These are phyloP conservation scores for Ectropis grisescens DNA, from an alignment of 1,140 invertebrate genomes.

Conservation along the genomic window DNA sequence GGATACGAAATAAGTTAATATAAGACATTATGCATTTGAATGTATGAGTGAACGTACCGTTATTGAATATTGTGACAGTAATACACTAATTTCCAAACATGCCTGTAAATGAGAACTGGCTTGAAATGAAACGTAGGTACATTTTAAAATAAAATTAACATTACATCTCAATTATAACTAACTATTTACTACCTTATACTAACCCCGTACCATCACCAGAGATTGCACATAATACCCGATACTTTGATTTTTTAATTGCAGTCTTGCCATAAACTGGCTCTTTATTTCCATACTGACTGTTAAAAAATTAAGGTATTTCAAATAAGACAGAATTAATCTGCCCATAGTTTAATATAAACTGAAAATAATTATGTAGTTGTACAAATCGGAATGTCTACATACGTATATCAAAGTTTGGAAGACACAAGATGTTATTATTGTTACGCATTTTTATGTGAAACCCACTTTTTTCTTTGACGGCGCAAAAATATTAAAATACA, in stretches of 20 bases:
- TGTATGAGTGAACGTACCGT: too few species aligned
- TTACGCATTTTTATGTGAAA: too few species aligned
- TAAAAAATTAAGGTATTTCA: conserved; percentile 64
- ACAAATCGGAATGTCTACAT: conserved; percentile 32
- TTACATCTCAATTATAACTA: conserved; percentile 31
- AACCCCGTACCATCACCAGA: conserved; percentile 70
- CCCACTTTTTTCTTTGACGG: too few species aligned
- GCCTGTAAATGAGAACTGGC: conserved; percentile 23
- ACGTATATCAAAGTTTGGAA: conserved; percentile 56
- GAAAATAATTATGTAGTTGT: conserved; percentile 16
- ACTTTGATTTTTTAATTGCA: conserved; percentile 72
- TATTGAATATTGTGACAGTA: too few species aligned
- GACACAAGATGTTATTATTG: too few species aligned
- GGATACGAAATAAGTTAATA: too few species aligned
- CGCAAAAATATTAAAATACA: too few species aligned
- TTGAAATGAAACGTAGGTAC: conserved; percentile 61
- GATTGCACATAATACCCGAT: conserved; percentile 74
- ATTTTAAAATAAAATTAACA: conserved; percentile 25
- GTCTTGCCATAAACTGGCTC: conserved; percentile 55
- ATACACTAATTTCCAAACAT: too few species aligned
- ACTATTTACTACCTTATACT: conserved; percentile 44
- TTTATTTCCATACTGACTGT: conserved; percentile 37
- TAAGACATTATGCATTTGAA: too few species aligned
- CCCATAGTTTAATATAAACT: conserved; percentile 22
- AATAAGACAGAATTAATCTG: conserved; percentile 23